A percentile compares a stretch with the other conserved stretches of the same genome.
Conservation (phyloP, 2,113 vertebrate genomes). For the Trinectes maculatus region DNA sequence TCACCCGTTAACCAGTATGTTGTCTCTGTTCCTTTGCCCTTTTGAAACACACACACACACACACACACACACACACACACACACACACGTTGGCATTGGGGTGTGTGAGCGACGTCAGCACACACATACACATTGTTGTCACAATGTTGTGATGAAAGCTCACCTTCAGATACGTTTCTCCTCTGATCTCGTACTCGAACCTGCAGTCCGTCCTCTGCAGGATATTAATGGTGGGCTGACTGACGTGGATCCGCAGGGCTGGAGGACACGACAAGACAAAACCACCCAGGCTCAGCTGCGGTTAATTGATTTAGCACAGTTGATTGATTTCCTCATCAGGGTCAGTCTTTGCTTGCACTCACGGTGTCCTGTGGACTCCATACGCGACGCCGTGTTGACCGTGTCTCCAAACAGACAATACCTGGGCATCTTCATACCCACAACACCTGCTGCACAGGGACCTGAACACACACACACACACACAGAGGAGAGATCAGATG, state of each 20-base stretch:
- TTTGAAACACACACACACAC: slow-evolving; percentile 21
- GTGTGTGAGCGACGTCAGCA: not conserved
- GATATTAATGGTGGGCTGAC: slow-evolving; percentile 89
- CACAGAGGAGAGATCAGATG: too few species aligned
- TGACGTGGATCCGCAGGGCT: slow-evolving; percentile 91
- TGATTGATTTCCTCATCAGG: not conserved
- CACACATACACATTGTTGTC: too few species aligned
- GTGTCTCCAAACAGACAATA: slow-evolving; percentile 96
- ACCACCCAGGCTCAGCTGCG: not conserved
- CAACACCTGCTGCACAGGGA: slow-evolving; percentile 93
- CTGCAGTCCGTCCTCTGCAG: slow-evolving; percentile 90
- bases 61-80: not conserved
- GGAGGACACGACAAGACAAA: slow-evolving; percentile 24
- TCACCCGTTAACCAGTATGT: slow-evolving; percentile 95
- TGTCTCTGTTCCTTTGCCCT: slow-evolving; percentile 93
- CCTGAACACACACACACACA: slow-evolving; percentile 75
- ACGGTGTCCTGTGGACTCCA: slow-evolving; percentile 97
- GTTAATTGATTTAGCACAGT: slow-evolving; percentile 9
- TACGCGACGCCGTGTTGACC: slow-evolving; percentile 92
- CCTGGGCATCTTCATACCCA: slow-evolving; percentile 97
- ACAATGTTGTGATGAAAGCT: not conserved
- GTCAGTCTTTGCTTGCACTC: slow-evolving; percentile 63
- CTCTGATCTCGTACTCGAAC: slow-evolving; percentile 91
- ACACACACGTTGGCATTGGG: not conserved
- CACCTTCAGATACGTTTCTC: slow-evolving; percentile 94